Percentiles rank a stretch among this genome's conserved stretches.
Evolutionary conservation across 1,140 invertebrate species (phyloP).

Genomic region (Homalodisca vitripennis): DNA sequence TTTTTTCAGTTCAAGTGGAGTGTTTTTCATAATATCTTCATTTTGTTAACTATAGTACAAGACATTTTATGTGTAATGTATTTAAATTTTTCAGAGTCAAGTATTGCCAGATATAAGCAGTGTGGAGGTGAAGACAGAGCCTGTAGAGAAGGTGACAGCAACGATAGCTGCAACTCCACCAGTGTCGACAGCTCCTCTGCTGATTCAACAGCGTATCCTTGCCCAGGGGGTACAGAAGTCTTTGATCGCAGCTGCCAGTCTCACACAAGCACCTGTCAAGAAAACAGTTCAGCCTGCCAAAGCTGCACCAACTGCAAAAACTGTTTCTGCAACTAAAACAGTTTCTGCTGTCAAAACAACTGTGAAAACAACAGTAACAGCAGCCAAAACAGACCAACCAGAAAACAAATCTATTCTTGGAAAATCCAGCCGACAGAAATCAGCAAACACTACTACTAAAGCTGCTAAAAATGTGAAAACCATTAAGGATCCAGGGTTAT

Average conservation of each 20-base stretch:
- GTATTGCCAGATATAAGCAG: constrained; percentile 12
- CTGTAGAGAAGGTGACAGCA: background rate
- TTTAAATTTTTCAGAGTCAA: background rate
- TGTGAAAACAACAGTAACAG: background rate
- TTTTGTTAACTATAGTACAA: no score
- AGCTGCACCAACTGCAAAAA: background rate
- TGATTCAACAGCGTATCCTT: background rate
- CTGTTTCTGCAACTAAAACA: background rate
- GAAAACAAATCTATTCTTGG: constrained; percentile 9
- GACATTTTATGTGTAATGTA: no score
- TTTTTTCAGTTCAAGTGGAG: no score
- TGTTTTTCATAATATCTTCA: no score
- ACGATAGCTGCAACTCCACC: background rate
- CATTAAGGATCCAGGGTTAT: background rate
- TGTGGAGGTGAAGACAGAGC: constrained; percentile 15
- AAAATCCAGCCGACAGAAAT: background rate
- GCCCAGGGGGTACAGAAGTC: constrained; percentile 22
- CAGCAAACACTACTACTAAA: background rate
- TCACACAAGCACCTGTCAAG: constrained; percentile 15
- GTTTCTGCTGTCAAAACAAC: background rate
- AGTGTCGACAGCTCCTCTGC: background rate
- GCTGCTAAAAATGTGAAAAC: background rate
- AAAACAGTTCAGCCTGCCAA: constrained; percentile 15
- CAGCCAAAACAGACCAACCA: background rate
- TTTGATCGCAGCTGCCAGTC: constrained; percentile 1